Conservation (phyloP, 1,140 invertebrate genomes). For the Artemia franciscana region DNA sequence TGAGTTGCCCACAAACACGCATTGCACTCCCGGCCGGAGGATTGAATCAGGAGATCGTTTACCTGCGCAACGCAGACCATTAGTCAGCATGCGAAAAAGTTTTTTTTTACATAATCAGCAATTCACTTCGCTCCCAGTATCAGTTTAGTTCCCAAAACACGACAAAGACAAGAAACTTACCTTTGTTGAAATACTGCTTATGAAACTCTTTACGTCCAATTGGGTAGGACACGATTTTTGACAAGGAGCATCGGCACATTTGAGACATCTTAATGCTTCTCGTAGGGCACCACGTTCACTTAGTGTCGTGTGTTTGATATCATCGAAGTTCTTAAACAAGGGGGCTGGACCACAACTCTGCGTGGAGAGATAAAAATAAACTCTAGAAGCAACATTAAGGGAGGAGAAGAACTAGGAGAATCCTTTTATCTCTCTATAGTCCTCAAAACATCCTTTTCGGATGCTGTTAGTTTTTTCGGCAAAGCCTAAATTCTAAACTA, state of each 20-base stretch:
- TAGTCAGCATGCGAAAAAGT: too few relatives aligned
- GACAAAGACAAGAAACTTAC: slow-evolving; percentile 24
- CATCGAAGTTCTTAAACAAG: slow-evolving; percentile 73
- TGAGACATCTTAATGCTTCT: slow-evolving; percentile 77
- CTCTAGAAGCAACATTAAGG: background rate
- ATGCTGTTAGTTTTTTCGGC: background rate
- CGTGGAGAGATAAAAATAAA: slow-evolving; percentile 13
- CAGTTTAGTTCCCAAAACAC: too few relatives aligned
- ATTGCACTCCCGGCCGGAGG: too few relatives aligned
- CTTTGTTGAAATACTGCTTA: slow-evolving; percentile 86
- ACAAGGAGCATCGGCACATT: slow-evolving; percentile 93
- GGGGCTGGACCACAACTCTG: slow-evolving; percentile 34
- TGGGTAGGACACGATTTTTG: slow-evolving; percentile 97
- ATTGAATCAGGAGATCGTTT: too few relatives aligned
- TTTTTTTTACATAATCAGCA: too few relatives aligned
- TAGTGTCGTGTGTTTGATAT: slow-evolving; percentile 89
- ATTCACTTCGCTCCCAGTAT: too few relatives aligned
- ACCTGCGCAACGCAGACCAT: too few relatives aligned
- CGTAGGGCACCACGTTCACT: slow-evolving; percentile 75
- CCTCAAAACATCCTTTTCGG: background rate
- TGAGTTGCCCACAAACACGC: too few relatives aligned
- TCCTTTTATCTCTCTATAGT: background rate
- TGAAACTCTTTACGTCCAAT: slow-evolving; percentile 88
- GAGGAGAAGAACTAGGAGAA: background rate
- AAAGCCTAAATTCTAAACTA: background rate